A percentile compares a stretch with the other conserved stretches of the same genome.
phyloP scores from a whole-genome alignment of 2,888 invertebrate species.

The Mechanitis mazaeus region DNA sequence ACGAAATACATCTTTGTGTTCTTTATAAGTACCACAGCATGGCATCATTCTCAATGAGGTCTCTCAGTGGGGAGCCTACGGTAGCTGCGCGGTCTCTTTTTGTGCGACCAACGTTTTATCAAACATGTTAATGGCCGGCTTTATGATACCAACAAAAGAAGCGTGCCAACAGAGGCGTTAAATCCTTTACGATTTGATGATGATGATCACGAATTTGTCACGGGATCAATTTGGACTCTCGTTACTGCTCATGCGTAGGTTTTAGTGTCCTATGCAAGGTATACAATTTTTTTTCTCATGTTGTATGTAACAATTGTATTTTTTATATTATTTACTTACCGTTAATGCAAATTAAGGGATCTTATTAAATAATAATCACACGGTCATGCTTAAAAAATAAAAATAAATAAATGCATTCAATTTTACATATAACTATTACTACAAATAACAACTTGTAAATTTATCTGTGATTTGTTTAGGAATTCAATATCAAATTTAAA shows the following conservation, averaged over 20 bases:
- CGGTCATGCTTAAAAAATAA: constrained; percentile 64
- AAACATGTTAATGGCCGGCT: constrained; percentile 75
- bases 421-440: constrained; percentile 41
- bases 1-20: constrained; percentile 33
- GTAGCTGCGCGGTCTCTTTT: constrained; percentile 71
- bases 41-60: constrained; percentile 59
- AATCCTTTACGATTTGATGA: constrained; percentile 76
- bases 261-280: constrained; percentile 11
- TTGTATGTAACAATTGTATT: neutral
- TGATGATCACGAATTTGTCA: constrained; percentile 71
- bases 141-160: constrained; percentile 73
- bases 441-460: constrained; percentile 61
- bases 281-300: neutral
- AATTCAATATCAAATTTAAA: constrained; percentile 37
- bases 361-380: constrained; percentile 42
- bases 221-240: constrained; percentile 46
- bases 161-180: constrained; percentile 76
- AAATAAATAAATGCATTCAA: constrained; percentile 60
- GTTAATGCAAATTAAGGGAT: constrained; percentile 1
- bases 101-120: constrained; percentile 71
- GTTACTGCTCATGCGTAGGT: constrained; percentile 30
- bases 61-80: constrained; percentile 65
- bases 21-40: constrained; percentile 61
- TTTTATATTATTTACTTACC: constrained; percentile 10
- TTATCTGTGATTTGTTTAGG: constrained; percentile 66